These are phyloP conservation scores for Calephelis nemesis DNA, from an alignment of 1,140 invertebrate species.

Conservation along the genomic window DNA sequence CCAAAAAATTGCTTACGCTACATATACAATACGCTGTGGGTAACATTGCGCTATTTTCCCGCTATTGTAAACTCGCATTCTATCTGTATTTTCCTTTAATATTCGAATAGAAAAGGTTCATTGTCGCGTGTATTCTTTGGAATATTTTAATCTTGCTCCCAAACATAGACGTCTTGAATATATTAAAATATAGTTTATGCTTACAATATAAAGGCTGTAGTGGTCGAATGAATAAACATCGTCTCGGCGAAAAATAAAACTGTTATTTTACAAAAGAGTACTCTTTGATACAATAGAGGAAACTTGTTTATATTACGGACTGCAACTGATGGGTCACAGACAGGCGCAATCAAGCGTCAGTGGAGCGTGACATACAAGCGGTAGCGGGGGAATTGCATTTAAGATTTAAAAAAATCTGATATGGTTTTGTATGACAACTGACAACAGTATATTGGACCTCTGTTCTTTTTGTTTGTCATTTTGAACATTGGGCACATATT, in stretches of 20 bases:
- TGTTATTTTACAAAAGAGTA: slow-evolving; percentile 27
- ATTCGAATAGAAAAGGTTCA: slow-evolving; percentile 13
- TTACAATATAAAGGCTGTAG: slow-evolving; percentile 13
- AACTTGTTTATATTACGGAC: slow-evolving; percentile 30
- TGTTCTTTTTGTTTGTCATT: too few relatives aligned
- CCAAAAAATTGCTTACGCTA: not conserved
- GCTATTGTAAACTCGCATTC: slow-evolving; percentile 8
- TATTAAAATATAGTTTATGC: slow-evolving; percentile 13
- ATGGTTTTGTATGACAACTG: too few relatives aligned
- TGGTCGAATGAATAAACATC: slow-evolving; percentile 9
- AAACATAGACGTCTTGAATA: slow-evolving; percentile 15
- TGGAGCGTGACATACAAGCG: not conserved
- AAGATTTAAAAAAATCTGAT: too few relatives aligned
- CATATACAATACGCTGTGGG: slow-evolving; percentile 1
- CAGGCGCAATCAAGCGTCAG: slow-evolving; percentile 25
- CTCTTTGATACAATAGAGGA: slow-evolving; percentile 26
- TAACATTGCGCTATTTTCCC: not conserved
- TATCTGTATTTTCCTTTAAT: slow-evolving; percentile 15
- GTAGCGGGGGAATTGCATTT: slow-evolving; percentile 4
- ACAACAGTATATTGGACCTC: too few relatives aligned
- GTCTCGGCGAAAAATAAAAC: slow-evolving; percentile 23
- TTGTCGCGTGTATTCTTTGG: slow-evolving; percentile 16
- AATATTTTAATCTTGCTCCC: slow-evolving; percentile 12
- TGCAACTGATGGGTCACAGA: slow-evolving; percentile 30
- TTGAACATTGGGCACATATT: too few relatives aligned